A percentile compares a stretch with the other conserved stretches of the same genome.
phyloP scores from a whole-genome alignment of 2,113 vertebrate species.

The Centropus bengalensis region DNA sequence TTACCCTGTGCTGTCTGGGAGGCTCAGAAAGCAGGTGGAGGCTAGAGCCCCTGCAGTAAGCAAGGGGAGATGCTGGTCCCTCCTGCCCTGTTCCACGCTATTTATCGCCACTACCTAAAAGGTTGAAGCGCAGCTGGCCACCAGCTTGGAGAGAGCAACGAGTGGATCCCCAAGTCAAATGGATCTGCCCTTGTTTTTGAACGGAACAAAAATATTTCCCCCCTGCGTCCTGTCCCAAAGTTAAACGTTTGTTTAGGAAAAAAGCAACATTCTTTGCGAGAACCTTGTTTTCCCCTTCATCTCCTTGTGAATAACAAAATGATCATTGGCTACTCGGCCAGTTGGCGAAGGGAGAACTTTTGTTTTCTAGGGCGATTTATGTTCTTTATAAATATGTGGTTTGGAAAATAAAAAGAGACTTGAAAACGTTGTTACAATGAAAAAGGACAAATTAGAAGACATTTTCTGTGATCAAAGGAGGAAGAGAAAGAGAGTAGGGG shows the following conservation, averaged over 20 bases:
- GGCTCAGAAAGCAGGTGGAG: background rate
- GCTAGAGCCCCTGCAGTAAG: background rate
- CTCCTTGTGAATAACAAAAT: slow-evolving; percentile 45
- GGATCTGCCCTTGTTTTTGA: background rate
- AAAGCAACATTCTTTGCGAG: slow-evolving; percentile 43
- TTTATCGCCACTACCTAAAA: background rate
- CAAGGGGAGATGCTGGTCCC: background rate
- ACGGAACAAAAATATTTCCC: background rate
- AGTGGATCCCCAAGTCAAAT: background rate
- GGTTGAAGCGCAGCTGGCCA: background rate
- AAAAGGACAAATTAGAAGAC: slow-evolving; percentile 90
- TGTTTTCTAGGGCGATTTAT: slow-evolving; percentile 75
- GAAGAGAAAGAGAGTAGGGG: slow-evolving; percentile 84
- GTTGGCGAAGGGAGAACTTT: slow-evolving; percentile 71
- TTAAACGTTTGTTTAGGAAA: slow-evolving; percentile 44
- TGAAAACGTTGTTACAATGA: slow-evolving; percentile 87
- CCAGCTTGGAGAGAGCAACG: background rate
- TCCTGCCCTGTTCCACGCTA: background rate
- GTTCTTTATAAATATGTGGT: slow-evolving; percentile 82
- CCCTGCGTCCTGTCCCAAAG: background rate
- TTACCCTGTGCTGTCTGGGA: background rate
- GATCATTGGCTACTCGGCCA: slow-evolving; percentile 59
- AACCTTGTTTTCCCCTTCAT: slow-evolving; percentile 46
- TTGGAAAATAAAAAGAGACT: slow-evolving; percentile 82
- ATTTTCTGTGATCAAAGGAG: slow-evolving; percentile 91